Evolutionary conservation across 1,140 invertebrate genomes (phyloP).

Genomic region (Pteromalus puparum): DNA sequence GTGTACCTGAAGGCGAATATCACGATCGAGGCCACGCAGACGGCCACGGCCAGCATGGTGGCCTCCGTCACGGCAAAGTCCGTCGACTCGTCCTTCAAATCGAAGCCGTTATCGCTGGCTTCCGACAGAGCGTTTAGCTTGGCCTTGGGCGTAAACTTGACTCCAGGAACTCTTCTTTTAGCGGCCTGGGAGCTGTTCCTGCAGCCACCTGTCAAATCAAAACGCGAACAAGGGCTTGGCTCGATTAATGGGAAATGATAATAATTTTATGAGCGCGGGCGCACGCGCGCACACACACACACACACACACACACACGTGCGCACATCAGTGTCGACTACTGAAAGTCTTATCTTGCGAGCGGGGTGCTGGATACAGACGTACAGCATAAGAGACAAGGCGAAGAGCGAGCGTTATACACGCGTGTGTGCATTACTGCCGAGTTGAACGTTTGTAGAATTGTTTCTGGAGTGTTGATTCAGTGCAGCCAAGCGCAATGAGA

Average conservation of each 20-base stretch:
- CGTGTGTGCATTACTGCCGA: not conserved
- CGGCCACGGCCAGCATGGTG: constrained; percentile 80
- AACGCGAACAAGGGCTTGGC: not conserved
- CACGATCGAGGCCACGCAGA: constrained; percentile 80
- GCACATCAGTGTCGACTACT: too few species aligned
- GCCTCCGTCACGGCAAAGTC: constrained; percentile 77
- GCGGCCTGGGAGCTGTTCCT: constrained; percentile 84
- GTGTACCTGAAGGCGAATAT: constrained; percentile 82
- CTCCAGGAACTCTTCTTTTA: constrained; percentile 82
- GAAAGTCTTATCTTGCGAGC: too few species aligned
- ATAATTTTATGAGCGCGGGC: too few species aligned
- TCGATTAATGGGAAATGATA: not conserved
- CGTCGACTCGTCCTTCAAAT: constrained; percentile 68
- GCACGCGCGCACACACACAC: too few species aligned
- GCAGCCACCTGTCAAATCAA: constrained; percentile 77
- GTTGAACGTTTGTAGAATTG: not conserved
- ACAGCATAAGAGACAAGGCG: too few species aligned
- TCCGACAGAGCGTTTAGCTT: constrained; percentile 66
- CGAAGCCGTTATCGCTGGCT: constrained; percentile 63
- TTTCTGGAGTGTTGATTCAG: not conserved
- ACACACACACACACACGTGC: too few species aligned
- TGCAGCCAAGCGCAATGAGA: not conserved
- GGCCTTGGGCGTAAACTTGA: constrained; percentile 72
- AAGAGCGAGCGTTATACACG: too few species aligned
- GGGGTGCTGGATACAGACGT: too few species aligned